Evolutionary conservation across 2,113 vertebrate genomes (phyloP).

Genomic region (Aphelocoma coerulescens): DNA sequence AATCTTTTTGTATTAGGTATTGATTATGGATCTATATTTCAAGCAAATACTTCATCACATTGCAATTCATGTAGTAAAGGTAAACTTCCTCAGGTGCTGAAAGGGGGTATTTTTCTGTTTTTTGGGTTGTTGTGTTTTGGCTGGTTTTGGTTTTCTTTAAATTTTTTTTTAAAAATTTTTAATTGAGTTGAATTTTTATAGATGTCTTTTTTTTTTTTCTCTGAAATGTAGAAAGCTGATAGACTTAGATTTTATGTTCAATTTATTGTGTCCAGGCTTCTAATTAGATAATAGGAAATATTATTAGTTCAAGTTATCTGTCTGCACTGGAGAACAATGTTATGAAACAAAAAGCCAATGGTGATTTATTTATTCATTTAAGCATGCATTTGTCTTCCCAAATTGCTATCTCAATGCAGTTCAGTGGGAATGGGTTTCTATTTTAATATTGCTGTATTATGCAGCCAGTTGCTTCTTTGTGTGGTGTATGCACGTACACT

Average conservation of each 20-base stretch:
- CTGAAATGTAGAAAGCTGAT: background rate
- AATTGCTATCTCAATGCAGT: background rate
- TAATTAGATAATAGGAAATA: background rate
- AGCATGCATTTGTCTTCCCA: background rate
- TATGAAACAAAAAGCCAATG: background rate
- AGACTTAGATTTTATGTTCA: background rate
- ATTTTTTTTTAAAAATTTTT: background rate
- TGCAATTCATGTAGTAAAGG: background rate
- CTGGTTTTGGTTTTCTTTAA: background rate
- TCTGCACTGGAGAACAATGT: background rate
- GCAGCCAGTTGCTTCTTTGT: background rate
- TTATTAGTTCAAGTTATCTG: background rate
- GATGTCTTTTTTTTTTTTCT: background rate
- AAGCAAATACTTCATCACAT: background rate
- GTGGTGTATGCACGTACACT: background rate
- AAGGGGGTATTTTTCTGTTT: background rate
- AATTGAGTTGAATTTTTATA: background rate
- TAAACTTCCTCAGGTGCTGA: background rate
- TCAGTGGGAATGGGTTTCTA: accelerated
- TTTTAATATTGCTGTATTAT: background rate
- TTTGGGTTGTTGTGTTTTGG: background rate
- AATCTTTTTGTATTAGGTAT: background rate
- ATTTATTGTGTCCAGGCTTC: background rate
- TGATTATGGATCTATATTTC: background rate
- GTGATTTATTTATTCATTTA: background rate